These are phyloP conservation scores for Actenoides lindsayi DNA, from an alignment of 2,113 vertebrate species.

Conservation along the genomic window DNA sequence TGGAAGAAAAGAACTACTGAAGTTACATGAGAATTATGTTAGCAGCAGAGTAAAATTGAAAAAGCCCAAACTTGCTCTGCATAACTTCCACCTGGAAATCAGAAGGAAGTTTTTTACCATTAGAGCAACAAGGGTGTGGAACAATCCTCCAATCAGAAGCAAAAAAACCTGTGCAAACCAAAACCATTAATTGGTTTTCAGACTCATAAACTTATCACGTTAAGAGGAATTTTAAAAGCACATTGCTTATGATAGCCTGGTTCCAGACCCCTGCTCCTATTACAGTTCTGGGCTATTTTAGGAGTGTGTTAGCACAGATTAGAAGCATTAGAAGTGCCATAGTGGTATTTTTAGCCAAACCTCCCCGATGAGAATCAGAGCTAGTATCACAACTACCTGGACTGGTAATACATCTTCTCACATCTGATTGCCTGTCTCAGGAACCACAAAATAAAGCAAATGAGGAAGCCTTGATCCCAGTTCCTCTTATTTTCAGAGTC, in stretches of 20 bases:
- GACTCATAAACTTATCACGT: neutral
- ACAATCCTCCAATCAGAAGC: neutral
- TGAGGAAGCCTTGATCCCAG: neutral
- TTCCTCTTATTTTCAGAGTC: constrained; percentile 42
- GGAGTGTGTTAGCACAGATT: neutral
- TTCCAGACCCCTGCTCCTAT: neutral
- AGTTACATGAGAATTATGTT: neutral
- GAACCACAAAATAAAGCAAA: neutral
- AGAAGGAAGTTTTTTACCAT: neutral
- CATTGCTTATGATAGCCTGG: neutral
- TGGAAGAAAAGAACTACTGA: neutral
- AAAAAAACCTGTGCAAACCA: neutral
- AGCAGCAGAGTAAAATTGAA: neutral
- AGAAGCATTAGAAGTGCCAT: neutral
- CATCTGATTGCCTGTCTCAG: neutral
- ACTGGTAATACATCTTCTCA: neutral
- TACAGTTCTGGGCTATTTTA: neutral
- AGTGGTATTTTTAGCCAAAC: neutral
- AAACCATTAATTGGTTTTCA: neutral
- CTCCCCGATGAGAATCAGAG: neutral
- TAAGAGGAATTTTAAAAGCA: neutral
- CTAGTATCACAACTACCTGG: neutral
- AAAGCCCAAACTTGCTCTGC: neutral
- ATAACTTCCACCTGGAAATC: neutral
- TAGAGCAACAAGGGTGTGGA: neutral